Evolutionary conservation across 2,113 vertebrate species (phyloP).

Genomic region (Nymphicus hollandicus): DNA sequence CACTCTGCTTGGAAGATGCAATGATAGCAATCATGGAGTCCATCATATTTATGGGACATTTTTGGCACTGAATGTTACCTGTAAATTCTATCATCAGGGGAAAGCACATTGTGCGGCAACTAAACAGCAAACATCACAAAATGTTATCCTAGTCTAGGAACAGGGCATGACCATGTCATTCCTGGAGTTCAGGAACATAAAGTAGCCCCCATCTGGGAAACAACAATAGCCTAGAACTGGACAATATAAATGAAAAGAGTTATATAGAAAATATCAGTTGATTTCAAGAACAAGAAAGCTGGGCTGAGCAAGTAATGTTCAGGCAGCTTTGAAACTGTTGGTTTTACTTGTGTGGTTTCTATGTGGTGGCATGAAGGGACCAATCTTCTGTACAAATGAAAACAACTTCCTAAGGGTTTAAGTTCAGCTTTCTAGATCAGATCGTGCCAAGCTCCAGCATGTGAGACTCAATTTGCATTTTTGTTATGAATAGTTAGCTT

Average conservation of each 20-base stretch:
- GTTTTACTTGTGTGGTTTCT: not conserved
- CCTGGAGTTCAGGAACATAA: not conserved
- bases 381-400: not conserved
- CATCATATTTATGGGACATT: not conserved
- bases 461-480: not conserved
- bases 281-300: not conserved
- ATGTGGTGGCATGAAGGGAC: not conserved
- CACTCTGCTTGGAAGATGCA: not conserved
- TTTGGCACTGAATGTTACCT: not conserved
- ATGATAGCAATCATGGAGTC: not conserved
- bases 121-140: not conserved
- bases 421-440: not conserved
- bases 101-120: not conserved
- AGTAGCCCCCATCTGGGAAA: not conserved
- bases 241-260: not conserved
- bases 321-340: not conserved
- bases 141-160: not conserved
- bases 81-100: not conserved
- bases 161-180: rapidly evolving
- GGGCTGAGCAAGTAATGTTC: not conserved
- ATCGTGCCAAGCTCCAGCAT: rapidly evolving
- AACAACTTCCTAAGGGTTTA: not conserved
- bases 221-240: not conserved
- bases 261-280: not conserved
- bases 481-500: not conserved